A percentile compares a stretch with the other conserved stretches of the same genome.
phyloP scores from a whole-genome alignment of 2,113 vertebrate genomes.

The Petroica traversi region DNA sequence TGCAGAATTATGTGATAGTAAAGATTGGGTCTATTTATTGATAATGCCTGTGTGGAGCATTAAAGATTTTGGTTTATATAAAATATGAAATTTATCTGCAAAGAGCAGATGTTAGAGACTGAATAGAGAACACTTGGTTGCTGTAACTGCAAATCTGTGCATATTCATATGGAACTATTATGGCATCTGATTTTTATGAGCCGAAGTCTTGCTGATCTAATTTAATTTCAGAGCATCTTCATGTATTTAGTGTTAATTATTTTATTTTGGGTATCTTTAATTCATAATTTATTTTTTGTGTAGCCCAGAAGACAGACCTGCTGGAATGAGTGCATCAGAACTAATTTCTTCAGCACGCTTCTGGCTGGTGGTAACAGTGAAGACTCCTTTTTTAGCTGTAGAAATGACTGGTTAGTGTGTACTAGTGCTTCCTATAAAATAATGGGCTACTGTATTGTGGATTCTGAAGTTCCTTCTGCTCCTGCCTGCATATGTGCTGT shows the following conservation, averaged over 20 bases:
- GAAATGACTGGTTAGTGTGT: slow-evolving; percentile 73
- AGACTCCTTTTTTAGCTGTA: slow-evolving; percentile 58
- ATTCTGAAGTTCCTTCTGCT: background rate
- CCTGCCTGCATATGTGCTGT: background rate
- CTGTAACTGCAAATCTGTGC: background rate
- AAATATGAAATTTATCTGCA: background rate
- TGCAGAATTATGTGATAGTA: background rate
- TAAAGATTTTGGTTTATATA: background rate
- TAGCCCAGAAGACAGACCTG: slow-evolving; percentile 73
- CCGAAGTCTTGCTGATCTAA: background rate
- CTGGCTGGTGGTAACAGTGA: slow-evolving; percentile 45
- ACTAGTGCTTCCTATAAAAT: background rate
- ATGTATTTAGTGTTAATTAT: background rate
- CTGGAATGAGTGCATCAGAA: slow-evolving; percentile 62
- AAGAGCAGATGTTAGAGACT: background rate
- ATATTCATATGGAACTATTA: background rate
- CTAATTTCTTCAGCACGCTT: slow-evolving; percentile 51
- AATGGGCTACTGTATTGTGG: background rate
- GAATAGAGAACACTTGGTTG: background rate
- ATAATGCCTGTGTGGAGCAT: background rate
- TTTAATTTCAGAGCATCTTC: background rate
- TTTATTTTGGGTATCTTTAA: slow-evolving; percentile 14
- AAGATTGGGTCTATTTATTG: background rate
- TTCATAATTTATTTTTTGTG: slow-evolving; percentile 17
- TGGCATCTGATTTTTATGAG: background rate